Conservation (phyloP, 2,113 vertebrate species). For the Condylura cristata region DNA sequence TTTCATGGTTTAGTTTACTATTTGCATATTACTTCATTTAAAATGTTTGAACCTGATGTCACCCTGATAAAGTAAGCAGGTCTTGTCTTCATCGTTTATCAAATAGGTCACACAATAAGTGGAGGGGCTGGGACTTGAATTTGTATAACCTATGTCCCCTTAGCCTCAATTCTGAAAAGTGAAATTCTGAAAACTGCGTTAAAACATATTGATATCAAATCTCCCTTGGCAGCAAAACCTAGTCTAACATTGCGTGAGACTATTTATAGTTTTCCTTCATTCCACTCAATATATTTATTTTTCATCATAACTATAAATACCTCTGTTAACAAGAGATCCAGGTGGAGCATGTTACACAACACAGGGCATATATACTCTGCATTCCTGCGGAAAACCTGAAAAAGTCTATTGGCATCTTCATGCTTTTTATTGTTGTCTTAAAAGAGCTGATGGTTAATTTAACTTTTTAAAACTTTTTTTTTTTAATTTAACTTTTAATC, state of each 20-base stretch:
- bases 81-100: background rate
- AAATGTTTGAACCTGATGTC: background rate
- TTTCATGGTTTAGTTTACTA: background rate
- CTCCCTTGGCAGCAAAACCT: background rate
- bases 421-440: background rate
- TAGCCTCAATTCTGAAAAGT: slow-evolving; percentile 12
- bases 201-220: background rate
- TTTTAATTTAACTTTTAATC: background rate
- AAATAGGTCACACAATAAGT: background rate
- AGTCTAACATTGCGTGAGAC: background rate
- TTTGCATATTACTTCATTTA: slow-evolving; percentile 14
- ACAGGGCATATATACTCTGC: background rate
- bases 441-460: background rate
- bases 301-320: background rate
- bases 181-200: background rate
- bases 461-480: no score
- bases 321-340: background rate
- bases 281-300: background rate
- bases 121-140: background rate
- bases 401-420: slow-evolving; percentile 21
- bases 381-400: background rate
- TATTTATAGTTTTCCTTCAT: background rate
- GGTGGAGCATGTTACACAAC: background rate
- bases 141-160: background rate
- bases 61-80: background rate